Base-by-base conservation (phyloP, 2,113 vertebrate genomes). In the Camarhynchus parvulus region DNA sequence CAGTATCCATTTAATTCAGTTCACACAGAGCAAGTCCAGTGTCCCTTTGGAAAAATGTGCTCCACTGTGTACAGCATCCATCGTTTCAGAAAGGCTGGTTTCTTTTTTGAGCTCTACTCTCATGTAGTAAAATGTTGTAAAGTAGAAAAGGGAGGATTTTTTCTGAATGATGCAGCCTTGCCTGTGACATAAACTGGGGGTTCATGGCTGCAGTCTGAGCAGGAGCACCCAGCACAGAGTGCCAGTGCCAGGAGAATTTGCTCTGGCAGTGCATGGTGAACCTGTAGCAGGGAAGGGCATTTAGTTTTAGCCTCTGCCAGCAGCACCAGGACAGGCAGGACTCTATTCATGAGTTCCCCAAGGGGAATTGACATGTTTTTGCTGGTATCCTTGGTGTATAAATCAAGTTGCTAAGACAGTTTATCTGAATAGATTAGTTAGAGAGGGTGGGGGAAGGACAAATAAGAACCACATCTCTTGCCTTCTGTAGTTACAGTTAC, bases 361-460 rank as follows among this genome's bases (percentile, higher is more conserved):
- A 31, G 24, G 21, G 39, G 31, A 78, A 41, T 55, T 35, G 47
- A 46, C 68, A 49, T 74, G 67, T 61, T 67, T 64, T 53, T 79
- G 42, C 58, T 84, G 1, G 17, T 41, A 58, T 59, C 84, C 76
- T 84, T 80, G 35, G 31, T 59, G 33, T 77, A 33, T 58, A 78
- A 94, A 63, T 89, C 53, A 70, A 75, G 92, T 94, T 96, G 61
- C 89, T 82, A 52, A 96, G 94, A 83, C 64, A 73, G 73, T 95
- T 93, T 72, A 58, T 83, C 72, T 93, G 80, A 91, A 73, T 68
- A 72, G 77, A 35, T 85, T 73, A 76, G 20, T 82, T 64, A 28
- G 24, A 19, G 31, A 83, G 15, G 3, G 5, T 49, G 25, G 23
- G 7, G 13, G 15, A 83, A 68, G 42, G 62, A 77, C 55, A 90